phyloP scores from a whole-genome alignment of 1,140 invertebrate species.

The Habropoda laboriosa region DNA sequence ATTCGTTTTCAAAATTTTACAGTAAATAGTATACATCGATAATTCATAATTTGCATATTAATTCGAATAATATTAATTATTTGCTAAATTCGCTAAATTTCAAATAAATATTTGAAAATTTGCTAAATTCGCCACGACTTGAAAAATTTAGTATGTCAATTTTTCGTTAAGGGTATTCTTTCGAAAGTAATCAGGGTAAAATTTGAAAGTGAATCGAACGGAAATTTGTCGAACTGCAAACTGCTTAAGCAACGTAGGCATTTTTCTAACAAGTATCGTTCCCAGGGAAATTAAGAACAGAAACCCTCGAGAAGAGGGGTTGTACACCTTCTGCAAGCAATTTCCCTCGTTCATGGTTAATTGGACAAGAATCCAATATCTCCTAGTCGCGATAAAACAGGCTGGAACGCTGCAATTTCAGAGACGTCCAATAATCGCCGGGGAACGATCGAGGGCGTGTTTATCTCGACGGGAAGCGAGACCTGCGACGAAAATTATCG shows the following conservation, averaged over 20 bases:
- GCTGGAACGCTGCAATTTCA: neutral
- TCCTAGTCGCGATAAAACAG: neutral
- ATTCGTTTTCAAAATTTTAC: too few species aligned
- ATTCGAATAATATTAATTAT: too few species aligned
- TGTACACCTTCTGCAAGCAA: neutral
- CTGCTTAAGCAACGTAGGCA: neutral
- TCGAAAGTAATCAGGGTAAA: neutral
- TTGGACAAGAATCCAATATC: neutral
- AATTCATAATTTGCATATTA: too few species aligned
- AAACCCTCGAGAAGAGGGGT: neutral
- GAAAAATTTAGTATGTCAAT: neutral
- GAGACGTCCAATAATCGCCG: neutral
- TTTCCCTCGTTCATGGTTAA: neutral
- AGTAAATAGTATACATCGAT: too few species aligned
- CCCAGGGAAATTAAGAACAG: neutral
- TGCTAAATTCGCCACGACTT: too few species aligned
- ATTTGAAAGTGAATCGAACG: neutral
- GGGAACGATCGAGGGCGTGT: neutral
- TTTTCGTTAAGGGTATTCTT: neutral
- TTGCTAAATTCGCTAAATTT: too few species aligned
- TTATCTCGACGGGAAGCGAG: neutral
- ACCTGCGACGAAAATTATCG: neutral
- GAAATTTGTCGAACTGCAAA: neutral
- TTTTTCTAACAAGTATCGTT: neutral
- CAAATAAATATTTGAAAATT: neutral